Evolutionary conservation across 2,888 invertebrate species (phyloP), one percentile per base, ranked within the genome.

Genomic region (Tridacna gigas): DNA sequence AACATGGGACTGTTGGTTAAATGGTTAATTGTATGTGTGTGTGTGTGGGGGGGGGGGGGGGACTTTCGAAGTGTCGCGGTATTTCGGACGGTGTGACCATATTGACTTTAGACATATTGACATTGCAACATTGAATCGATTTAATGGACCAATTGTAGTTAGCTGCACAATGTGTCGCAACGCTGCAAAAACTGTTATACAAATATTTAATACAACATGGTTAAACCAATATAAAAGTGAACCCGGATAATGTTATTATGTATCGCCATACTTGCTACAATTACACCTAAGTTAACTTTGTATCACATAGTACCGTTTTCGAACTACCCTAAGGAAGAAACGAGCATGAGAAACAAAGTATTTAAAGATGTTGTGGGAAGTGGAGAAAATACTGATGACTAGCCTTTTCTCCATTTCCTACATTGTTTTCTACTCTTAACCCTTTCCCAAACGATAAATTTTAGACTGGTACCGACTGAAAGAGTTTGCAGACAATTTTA

Each of bases 171-270:
- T 51, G 51, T 71, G 71, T 26, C 51, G 26, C 51, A 71, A 71
- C 25, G 11, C 20, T 51, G 22, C 22, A 48, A 71, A 51, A 60
- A 60, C n/a, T 67, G 12, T 67, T 56, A 67, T 67, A 51, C 28
- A 79, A 76, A 73, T 79, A 71, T 79, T 76, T 65, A 25, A 69
- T 74, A 74, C 48, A 63, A 45, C 18, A 37, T 22, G 75, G 79
- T 79, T 79, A 84, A 82, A 48, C 67, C 84, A 84, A 84, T 84
- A 84, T 84, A 84, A 78, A 74, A 56, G 56, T 56, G 15, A 9
- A 5, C 20, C 11, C 15, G 9, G 56, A 56, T 56, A 56, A 56
- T 56, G 3, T 56, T 9, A 20, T 20, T 56, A 56, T 56, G 56
- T 56, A 20, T 56, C 56, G 15, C 56, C 56, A 56, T 20, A 56